A percentile compares a stretch with the other conserved stretches of the same genome.
phyloP scores from a whole-genome alignment of 2,888 invertebrate genomes.

The Eilema caniola region DNA sequence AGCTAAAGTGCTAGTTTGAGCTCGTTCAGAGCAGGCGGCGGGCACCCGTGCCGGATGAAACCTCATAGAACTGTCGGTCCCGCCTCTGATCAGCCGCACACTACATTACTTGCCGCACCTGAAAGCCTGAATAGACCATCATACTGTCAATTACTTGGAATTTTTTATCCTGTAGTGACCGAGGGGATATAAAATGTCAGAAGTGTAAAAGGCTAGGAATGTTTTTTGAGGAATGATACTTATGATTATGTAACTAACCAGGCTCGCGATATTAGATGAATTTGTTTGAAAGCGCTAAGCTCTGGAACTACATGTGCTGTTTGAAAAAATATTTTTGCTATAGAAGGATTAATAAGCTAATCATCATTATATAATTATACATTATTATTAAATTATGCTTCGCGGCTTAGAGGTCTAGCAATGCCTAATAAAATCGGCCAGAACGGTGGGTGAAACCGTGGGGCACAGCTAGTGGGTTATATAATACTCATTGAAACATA shows the following conservation, averaged over 20 bases:
- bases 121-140: slow-evolving; percentile 37
- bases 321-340: too few species aligned
- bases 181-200: neutral
- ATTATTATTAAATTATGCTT: too few species aligned
- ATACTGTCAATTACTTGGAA: slow-evolving; percentile 36
- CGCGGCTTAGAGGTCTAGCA: too few species aligned
- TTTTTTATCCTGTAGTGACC: slow-evolving; percentile 20
- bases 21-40: slow-evolving; percentile 1
- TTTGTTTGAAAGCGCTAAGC: too few species aligned
- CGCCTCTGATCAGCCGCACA: slow-evolving; percentile 28
- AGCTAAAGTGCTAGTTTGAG: slow-evolving; percentile 13
- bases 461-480: neutral
- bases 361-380: too few species aligned
- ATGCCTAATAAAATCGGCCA: too few species aligned
- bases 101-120: slow-evolving; percentile 26
- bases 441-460: neutral
- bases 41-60: slow-evolving; percentile 1
- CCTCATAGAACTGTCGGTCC: slow-evolving; percentile 19
- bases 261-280: too few species aligned
- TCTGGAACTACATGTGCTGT: too few species aligned
- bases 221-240: neutral
- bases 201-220: neutral
- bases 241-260: neutral
- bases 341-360: too few species aligned
- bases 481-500: neutral